Percentiles rank a stretch among this genome's conserved stretches.
Conservation (phyloP, 2,888 invertebrate species). For the Xestoiulus laeticollis region DNA sequence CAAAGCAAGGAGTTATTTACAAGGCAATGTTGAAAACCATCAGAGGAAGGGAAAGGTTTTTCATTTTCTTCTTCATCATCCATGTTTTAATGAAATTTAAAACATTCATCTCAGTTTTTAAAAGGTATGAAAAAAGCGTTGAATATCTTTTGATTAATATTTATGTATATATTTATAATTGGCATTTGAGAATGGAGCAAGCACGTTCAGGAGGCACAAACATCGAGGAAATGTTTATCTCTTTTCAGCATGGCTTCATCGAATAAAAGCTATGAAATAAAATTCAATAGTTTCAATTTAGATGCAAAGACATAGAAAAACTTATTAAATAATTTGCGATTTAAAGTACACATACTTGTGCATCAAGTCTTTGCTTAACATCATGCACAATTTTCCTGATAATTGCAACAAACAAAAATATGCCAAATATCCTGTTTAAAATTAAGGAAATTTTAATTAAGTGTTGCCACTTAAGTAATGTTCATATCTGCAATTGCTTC, state of each 20-base stretch:
- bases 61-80: conserved; percentile 19
- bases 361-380: neutral
- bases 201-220: conserved; percentile 31
- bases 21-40: conserved; percentile 48
- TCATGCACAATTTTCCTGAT: neutral
- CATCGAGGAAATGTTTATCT: conserved; percentile 30
- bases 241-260: neutral
- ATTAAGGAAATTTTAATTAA: neutral
- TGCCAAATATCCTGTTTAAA: neutral
- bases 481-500: too few species aligned
- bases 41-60: conserved; percentile 10
- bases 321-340: neutral
- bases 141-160: conserved; percentile 40
- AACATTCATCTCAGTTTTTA: conserved; percentile 34
- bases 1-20: conserved; percentile 48
- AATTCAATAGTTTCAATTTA: neutral
- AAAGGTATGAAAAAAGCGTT: conserved; percentile 35
- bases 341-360: neutral
- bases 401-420: neutral
- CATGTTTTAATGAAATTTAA: conserved; percentile 43
- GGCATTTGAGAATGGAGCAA: conserved; percentile 35
- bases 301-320: neutral
- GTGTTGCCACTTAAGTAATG: neutral
- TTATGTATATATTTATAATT: conserved; percentile 43
- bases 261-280: neutral